phyloP scores from a whole-genome alignment of 2,113 vertebrate genomes.

The Rhadina sibilatrix region DNA sequence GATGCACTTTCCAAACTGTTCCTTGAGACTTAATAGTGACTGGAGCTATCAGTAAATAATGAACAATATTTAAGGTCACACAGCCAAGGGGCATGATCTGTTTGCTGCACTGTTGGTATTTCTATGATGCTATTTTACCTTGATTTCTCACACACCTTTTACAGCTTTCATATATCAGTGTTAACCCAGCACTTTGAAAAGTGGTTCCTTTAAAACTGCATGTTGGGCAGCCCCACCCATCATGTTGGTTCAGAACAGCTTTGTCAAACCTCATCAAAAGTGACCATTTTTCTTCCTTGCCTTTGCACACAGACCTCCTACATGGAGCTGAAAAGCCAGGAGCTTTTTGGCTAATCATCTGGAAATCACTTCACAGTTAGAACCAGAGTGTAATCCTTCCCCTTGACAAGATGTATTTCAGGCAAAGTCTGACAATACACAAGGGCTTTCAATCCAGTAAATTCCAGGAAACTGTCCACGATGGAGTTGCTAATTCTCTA shows the following conservation, averaged over 20 bases:
- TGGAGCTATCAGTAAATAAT: not conserved
- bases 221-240: not conserved
- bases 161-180: not conserved
- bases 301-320: not conserved
- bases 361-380: not conserved
- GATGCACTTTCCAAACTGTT: not conserved
- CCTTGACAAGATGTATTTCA: not conserved
- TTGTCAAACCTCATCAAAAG: not conserved
- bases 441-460: not conserved
- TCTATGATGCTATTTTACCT: not conserved
- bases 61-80: not conserved
- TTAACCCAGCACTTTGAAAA: not conserved
- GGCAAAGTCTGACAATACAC: not conserved
- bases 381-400: not conserved
- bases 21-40: not conserved
- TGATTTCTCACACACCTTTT: not conserved
- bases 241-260: not conserved
- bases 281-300: not conserved
- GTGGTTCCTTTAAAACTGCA: accelerated
- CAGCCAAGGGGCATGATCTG: not conserved
- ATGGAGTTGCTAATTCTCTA: not conserved
- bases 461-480: not conserved
- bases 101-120: not conserved
- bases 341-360: not conserved
- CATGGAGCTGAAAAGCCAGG: not conserved